Evolutionary conservation across 2,888 invertebrate species (phyloP), one percentile per base, ranked within the genome.

Genomic region (Cartodere bifasciata): DNA sequence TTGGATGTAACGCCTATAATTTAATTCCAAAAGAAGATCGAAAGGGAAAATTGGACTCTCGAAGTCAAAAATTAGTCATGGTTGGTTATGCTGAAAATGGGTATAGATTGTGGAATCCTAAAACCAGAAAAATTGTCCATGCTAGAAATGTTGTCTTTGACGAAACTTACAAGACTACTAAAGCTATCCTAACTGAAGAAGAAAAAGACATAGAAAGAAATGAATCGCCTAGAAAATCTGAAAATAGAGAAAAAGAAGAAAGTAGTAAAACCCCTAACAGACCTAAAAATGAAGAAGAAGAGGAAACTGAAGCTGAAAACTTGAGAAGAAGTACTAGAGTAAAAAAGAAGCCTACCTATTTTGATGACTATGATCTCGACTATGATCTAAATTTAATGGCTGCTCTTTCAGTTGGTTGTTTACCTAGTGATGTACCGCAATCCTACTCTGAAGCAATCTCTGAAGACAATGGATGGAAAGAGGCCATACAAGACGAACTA

Each of bases 71-170:
- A 16, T 40, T 42, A 16, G 12, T 29, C 29, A 22, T 42, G 37
- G 31, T 43, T 10, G 47, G 46, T 2, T 48, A 49, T 20, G 32
- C 29, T 16, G 14, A 28, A 15, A 47, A 45, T 34, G 42, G 40
- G 2, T 49, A 49, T 22, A 30, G 41, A 23, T 25, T 48, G 3
- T 50, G 44, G 47, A 29, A 39, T 30, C 40, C 36, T n/a, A 30
- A 23, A 14, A 33, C 37, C 4, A 22, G 32, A 4, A 43, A 43
- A 23, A 29, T 46, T 1, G 27, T 34, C 12, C 35, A 37, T 4
- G 45, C 42, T 12, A 39, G 42, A 31, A 42, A 50, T 33, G 44
- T 44, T 4, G 35, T 43, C 9, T 49, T 49, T 28, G 40, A 46
- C 26, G 45, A 42, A 37, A 35, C 28, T 27, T 7, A 12, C 16